Evolutionary conservation across 2,797 vertebrate species (phyloP).

Genomic region (Glossophaga mutica): DNA sequence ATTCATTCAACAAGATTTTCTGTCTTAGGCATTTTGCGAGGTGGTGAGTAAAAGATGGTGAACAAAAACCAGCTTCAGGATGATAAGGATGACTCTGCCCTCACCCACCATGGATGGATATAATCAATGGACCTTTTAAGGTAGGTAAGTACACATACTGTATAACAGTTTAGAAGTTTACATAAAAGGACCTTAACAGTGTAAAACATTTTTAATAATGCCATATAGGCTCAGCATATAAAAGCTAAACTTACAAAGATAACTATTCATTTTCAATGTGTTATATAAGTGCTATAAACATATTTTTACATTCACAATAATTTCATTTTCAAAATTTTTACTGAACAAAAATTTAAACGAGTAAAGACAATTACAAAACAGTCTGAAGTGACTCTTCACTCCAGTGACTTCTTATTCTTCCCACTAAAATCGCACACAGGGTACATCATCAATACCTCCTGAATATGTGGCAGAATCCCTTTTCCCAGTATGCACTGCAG

Average conservation of each 20-base stretch:
- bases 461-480: background rate
- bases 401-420: background rate
- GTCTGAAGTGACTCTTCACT: background rate
- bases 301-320: slow-evolving; percentile 11
- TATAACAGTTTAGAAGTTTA: background rate
- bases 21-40: background rate
- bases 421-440: background rate
- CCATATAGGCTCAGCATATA: background rate
- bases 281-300: background rate
- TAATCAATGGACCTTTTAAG: background rate
- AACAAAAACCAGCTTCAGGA: background rate
- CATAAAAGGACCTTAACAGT: background rate
- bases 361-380: background rate
- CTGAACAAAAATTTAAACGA: background rate
- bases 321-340: slow-evolving; percentile 21
- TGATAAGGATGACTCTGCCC: background rate
- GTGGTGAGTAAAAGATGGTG: background rate
- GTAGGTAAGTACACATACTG: background rate
- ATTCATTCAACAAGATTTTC: background rate
- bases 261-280: background rate
- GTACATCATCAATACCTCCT: background rate
- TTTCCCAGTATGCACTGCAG: background rate
- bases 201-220: background rate
- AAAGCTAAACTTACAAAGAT: slow-evolving; percentile 24
- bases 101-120: background rate